Percentiles rank a stretch among this genome's conserved stretches.
Conservation (phyloP, 2,113 vertebrate species). For the Colistium nudipinnis region DNA sequence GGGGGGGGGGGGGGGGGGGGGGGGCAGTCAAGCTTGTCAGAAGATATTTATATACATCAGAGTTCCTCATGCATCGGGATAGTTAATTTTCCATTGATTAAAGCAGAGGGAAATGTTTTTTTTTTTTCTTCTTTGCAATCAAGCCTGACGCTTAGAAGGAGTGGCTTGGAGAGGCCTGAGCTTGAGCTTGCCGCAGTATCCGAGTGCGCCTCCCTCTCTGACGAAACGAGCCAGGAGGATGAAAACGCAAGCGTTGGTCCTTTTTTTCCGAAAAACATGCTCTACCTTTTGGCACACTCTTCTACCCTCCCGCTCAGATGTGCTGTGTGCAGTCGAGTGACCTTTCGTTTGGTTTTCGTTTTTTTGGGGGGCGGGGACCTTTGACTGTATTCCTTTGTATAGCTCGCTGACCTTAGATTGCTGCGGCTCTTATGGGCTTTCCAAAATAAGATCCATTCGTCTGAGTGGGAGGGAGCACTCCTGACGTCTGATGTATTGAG, state of each 20-base stretch:
- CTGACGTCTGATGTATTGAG: constrained; percentile 79
- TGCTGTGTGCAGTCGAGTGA: background rate
- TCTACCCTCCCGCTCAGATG: background rate
- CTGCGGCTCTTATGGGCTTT: constrained; percentile 57
- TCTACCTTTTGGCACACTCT: background rate
- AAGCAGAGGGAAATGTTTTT: constrained; percentile 79
- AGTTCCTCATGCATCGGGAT: constrained; percentile 76
- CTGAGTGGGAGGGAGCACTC: constrained; percentile 68
- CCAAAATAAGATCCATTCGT: constrained; percentile 63
- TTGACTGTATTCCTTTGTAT: constrained; percentile 38
- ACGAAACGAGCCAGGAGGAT: constrained; percentile 28
- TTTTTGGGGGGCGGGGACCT: too few relatives aligned
- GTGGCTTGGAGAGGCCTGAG: constrained; percentile 65
- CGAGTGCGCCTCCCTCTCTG: constrained; percentile 11
- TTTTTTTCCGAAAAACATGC: constrained; percentile 16
- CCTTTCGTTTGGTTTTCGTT: constrained; percentile 13
- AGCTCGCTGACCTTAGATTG: constrained; percentile 50
- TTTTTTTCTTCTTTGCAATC: too few relatives aligned
- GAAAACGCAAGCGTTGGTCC: background rate
- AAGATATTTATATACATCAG: constrained; percentile 79
- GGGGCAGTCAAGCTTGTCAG: constrained; percentile 70
- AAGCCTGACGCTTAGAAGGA: constrained; percentile 70
- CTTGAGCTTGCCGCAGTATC: constrained; percentile 51
- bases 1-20: constrained; percentile 12
- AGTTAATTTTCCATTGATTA: constrained; percentile 81